phyloP scores from a whole-genome alignment of 2,797 vertebrate genomes.

The Rhadinocentrus ornatus region DNA sequence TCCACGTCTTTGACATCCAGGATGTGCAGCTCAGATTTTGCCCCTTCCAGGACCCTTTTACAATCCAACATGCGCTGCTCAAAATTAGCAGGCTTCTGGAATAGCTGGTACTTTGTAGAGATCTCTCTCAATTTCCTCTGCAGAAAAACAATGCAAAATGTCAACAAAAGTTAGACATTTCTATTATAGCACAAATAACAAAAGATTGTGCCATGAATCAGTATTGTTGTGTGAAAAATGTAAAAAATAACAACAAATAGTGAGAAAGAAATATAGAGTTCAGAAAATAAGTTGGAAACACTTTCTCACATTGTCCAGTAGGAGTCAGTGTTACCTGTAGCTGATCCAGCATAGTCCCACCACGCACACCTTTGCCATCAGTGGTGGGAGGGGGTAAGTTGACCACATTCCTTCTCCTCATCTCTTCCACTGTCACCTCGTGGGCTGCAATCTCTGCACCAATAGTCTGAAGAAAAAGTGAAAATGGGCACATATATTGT shows the following conservation, averaged over 20 bases:
- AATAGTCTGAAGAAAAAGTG: conserved; percentile 83
- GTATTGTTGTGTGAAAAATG: neutral
- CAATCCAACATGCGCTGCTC: conserved; percentile 99
- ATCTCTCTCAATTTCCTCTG: conserved; percentile 96
- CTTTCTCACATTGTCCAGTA: conserved; percentile 40
- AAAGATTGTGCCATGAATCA: neutral
- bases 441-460: conserved; percentile 93
- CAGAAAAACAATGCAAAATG: neutral
- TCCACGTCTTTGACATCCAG: conserved; percentile 89
- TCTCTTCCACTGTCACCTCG: conserved; percentile 91
- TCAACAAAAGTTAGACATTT: neutral
- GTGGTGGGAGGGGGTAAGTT: conserved; percentile 78
- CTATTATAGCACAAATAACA: neutral
- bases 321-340: conserved; percentile 88
- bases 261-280: neutral
- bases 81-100: conserved; percentile 99
- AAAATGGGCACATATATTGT: neutral
- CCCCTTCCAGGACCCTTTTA: conserved; percentile 90
- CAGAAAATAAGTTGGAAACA: neutral
- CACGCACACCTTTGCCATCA: conserved; percentile 85
- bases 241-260: neutral
- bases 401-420: conserved; percentile 86
- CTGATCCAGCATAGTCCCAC: conserved; percentile 89
- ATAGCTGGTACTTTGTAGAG: conserved; percentile 96
- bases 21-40: conserved; percentile 90